Evolutionary conservation across 2,113 vertebrate genomes (phyloP).

Genomic region (Nerophis ophidion): DNA sequence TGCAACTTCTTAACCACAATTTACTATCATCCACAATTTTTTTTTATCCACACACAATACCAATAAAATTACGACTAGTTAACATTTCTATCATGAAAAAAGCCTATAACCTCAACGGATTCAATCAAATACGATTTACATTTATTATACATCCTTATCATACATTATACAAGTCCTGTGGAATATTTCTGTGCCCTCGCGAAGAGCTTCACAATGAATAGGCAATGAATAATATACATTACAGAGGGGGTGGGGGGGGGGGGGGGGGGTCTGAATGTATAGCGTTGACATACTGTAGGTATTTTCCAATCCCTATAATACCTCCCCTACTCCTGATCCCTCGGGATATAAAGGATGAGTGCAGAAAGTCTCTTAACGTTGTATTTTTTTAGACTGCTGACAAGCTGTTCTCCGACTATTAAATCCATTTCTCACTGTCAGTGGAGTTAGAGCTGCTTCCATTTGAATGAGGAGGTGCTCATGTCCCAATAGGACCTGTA

Average conservation of each 20-base stretch:
- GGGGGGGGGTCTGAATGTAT: constrained; percentile 5
- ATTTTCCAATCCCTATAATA: constrained; percentile 49
- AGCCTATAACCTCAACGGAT: constrained; percentile 13
- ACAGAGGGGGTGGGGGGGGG: not conserved
- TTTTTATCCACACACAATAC: not conserved
- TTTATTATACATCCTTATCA: constrained; percentile 23
- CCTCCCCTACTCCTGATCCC: constrained; percentile 39
- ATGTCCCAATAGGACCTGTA: constrained; percentile 45
- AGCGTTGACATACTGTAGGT: constrained; percentile 32
- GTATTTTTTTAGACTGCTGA: constrained; percentile 66
- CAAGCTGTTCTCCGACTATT: constrained; percentile 67
- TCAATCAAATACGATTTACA: constrained; percentile 21
- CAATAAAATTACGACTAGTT: not conserved
- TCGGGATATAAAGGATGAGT: constrained; percentile 45
- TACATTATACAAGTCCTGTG: not conserved
- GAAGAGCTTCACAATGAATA: constrained; percentile 15
- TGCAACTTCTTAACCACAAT: not conserved
- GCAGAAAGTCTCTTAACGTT: constrained; percentile 44
- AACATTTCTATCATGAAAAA: not conserved
- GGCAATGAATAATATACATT: constrained; percentile 30
- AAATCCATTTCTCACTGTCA: constrained; percentile 74
- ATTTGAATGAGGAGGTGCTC: constrained; percentile 58
- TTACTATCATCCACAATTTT: not conserved
- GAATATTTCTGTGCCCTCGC: not conserved
- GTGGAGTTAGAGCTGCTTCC: constrained; percentile 42